These are phyloP conservation scores for Peromyscus aztecus DNA, from an alignment of 2,797 vertebrate genomes.

Conservation along the genomic window DNA sequence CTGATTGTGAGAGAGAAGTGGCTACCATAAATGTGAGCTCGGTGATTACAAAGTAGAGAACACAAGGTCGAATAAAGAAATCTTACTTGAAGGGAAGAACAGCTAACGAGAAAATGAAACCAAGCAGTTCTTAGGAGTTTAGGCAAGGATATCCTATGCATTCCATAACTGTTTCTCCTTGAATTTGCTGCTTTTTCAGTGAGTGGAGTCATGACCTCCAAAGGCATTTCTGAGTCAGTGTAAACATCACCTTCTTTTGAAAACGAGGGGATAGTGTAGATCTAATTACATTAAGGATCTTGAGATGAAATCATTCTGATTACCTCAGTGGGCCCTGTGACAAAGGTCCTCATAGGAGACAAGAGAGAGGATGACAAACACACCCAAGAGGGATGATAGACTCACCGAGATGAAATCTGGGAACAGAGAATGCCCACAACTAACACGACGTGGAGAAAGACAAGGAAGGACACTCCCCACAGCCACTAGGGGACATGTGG, in stretches of 20 bases:
- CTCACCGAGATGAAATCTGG: background rate
- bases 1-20: background rate
- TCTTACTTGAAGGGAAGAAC: constrained; percentile 20
- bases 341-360: background rate
- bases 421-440: background rate
- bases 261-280: background rate
- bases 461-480: background rate
- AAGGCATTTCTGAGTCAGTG: background rate
- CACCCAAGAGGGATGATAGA: background rate
- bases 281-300: background rate
- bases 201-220: background rate
- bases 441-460: background rate
- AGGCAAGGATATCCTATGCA: background rate
- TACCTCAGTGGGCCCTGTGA: background rate
- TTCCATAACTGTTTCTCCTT: background rate
- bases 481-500: background rate
- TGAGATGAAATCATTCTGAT: background rate
- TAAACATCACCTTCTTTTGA: background rate
- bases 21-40: background rate
- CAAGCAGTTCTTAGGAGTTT: background rate
- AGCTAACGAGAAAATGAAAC: background rate
- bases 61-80: background rate
- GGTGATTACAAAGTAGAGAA: background rate
- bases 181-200: background rate
- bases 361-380: background rate